Conservation (phyloP, 2,888 invertebrate species). For the Hydroisotoma schaefferi region DNA sequence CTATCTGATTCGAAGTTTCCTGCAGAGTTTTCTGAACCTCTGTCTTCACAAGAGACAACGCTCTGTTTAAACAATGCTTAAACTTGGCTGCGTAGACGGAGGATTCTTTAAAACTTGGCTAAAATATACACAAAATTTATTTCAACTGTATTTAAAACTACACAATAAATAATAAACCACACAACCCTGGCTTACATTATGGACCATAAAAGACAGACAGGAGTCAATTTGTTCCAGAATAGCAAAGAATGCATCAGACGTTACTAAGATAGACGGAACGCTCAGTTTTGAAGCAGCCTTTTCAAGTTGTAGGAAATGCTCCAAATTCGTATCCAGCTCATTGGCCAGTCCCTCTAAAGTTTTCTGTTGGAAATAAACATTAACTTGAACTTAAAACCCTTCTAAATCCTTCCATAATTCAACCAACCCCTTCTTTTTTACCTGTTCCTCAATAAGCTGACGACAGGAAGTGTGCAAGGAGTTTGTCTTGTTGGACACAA, state of each 20-base stretch:
- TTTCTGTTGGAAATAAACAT: constrained; percentile 56
- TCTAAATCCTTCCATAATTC: neutral
- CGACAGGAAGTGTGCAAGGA: constrained; percentile 88
- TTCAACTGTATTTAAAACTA: neutral
- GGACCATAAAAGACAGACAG: constrained; percentile 77
- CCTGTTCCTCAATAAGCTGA: constrained; percentile 79
- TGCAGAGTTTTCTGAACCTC: constrained; percentile 73
- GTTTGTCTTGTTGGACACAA: constrained; percentile 88
- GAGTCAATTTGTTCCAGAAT: constrained; percentile 79
- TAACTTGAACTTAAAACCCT: constrained; percentile 1
- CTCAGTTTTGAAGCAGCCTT: constrained; percentile 72
- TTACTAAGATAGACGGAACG: constrained; percentile 74
- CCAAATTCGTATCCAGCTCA: constrained; percentile 72
- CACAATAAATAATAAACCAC: neutral
- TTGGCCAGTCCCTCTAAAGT: constrained; percentile 74
- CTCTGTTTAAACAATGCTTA: constrained; percentile 75
- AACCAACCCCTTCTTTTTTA: no score
- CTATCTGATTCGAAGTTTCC: constrained; percentile 72
- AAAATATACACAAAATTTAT: constrained; percentile 12
- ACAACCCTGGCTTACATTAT: constrained; percentile 63
- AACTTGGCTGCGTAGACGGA: constrained; percentile 76
- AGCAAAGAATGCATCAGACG: constrained; percentile 76
- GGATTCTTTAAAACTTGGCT: constrained; percentile 79
- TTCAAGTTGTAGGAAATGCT: constrained; percentile 82
- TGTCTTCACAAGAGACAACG: constrained; percentile 72